Conservation (phyloP, 2,888 invertebrate genomes). For the Meloe dianella region DNA sequence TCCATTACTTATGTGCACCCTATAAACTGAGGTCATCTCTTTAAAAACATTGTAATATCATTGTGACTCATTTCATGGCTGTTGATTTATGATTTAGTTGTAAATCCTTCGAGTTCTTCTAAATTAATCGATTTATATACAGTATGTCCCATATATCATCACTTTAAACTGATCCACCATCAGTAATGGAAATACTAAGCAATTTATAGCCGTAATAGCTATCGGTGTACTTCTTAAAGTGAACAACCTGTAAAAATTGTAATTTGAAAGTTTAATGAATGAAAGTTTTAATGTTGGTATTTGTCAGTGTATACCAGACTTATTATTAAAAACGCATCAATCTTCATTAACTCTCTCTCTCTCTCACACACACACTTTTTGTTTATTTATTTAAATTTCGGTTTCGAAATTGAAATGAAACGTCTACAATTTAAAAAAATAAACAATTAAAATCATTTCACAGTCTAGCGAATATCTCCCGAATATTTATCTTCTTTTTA, state of each 20-base stretch:
- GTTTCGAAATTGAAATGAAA: constrained; percentile 3
- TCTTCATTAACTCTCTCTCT: background rate
- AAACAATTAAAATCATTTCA: constrained; percentile 22
- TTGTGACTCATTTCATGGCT: background rate
- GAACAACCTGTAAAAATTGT: background rate
- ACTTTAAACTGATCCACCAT: too few species aligned
- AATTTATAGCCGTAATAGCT: too few species aligned
- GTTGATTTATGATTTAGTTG: background rate
- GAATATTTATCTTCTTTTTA: background rate
- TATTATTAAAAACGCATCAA: background rate
- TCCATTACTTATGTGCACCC: constrained; percentile 24
- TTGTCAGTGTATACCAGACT: background rate
- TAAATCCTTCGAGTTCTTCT: background rate
- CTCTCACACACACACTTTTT: background rate
- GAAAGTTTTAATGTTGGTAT: background rate
- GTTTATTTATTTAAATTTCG: background rate
- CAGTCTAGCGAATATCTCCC: constrained; percentile 26
- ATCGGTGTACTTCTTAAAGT: too few species aligned
- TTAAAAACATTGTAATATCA: background rate
- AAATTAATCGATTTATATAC: background rate
- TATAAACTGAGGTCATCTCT: constrained; percentile 25
- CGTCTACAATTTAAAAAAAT: background rate
- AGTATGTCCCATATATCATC: background rate
- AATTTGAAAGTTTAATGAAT: background rate
- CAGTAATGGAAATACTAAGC: too few species aligned